phyloP scores from a whole-genome alignment of 2,113 vertebrate genomes.

The Cervus canadensis region DNA sequence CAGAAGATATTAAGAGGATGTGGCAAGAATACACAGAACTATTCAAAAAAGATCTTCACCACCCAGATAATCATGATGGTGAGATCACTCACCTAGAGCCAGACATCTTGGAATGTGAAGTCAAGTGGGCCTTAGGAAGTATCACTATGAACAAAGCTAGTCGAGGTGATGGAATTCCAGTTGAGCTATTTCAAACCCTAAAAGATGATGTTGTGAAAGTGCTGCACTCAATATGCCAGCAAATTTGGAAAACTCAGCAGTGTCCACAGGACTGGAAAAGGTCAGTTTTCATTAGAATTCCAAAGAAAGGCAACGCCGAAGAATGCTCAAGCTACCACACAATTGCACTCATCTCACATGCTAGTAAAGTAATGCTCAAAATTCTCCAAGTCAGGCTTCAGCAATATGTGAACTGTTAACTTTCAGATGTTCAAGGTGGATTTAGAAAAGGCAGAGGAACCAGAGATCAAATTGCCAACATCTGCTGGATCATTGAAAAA shows the following conservation, averaged over 20 bases:
- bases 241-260: neutral
- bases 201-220: neutral
- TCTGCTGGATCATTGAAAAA: fast-evolving
- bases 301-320: neutral
- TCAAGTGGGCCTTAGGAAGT: neutral
- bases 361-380: neutral
- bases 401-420: neutral
- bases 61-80: neutral
- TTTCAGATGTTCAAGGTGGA: neutral
- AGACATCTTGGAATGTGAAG: neutral
- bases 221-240: neutral
- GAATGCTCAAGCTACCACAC: neutral
- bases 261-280: neutral
- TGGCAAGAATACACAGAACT: neutral
- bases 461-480: neutral
- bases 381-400: neutral
- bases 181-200: neutral
- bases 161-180: neutral
- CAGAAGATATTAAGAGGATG: neutral
- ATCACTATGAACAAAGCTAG: neutral
- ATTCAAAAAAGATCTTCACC: neutral
- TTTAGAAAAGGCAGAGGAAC: neutral
- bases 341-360: neutral
- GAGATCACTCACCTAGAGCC: neutral
- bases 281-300: neutral